Base-by-base conservation (phyloP, 2,888 invertebrate genomes). In the Hemicrepidius hirtus region DNA sequence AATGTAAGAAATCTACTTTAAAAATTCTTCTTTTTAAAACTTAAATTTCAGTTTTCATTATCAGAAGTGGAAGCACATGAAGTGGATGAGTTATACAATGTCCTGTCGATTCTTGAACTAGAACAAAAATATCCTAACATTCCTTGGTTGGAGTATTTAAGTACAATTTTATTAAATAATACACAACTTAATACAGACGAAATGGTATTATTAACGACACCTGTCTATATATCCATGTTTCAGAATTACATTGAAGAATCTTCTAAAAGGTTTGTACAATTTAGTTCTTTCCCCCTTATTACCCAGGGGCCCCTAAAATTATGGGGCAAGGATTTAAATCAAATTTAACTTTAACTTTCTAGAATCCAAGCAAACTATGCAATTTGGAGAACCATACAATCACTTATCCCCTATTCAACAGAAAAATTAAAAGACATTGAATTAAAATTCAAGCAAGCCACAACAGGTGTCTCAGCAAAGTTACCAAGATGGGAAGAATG, bases 401-500 rank as follows among this genome's bases (percentile, higher is more conserved):
- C 93, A 5, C 92, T 94, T 0, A 90, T 94, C 12, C 91, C 92
- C 5, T 96, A 94, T 84, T 87, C 96, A 74, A 92, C 91, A 0
- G 94, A 95, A 62, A 89, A 90, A 60, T 89, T 94, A 72, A 89
- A 95, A 0, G 90, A 92, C 49, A 87, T 94, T 0, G 94, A 95
- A 82, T 87, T 95, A 63, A 89, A 91, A 20, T 96, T 94, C 85
- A 91, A 92, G 60, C 93, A 94, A 0, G 92, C 91, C 0, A 86
- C 95, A 6, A 92, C 92, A 5, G 96, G 95, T 0, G 92, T 92
- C 82, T 92, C 93, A 0, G 94, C 94, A 82, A 88, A 93, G 60
- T 93, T 94, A 83, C 91, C 95, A 53, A 53, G 75, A 35, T 96
- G 95, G 95, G 95, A 95, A 87, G 95, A 95, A 83, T 96, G 96